Evolutionary conservation across 2,888 invertebrate genomes (phyloP).

Genomic region (Polyommatus icarus): DNA sequence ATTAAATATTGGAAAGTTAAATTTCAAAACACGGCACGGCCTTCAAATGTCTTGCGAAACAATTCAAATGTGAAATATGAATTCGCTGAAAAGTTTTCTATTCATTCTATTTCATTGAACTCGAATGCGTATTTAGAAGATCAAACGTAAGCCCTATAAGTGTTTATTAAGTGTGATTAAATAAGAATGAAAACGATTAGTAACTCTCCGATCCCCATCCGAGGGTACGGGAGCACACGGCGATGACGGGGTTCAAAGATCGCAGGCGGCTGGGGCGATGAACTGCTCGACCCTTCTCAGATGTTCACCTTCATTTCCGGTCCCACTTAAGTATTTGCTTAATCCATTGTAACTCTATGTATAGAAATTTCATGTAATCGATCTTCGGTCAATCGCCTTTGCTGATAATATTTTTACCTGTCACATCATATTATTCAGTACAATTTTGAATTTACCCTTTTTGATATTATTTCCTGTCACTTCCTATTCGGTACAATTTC

Average conservation of each 20-base stretch:
- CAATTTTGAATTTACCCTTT: not conserved
- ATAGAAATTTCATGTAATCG: not conserved
- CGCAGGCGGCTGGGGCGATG: slow-evolving; percentile 21
- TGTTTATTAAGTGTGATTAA: slow-evolving; percentile 11
- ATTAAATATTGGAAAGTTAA: too few species aligned
- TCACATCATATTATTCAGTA: not conserved
- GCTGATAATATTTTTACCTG: not conserved
- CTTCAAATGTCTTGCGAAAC: not conserved
- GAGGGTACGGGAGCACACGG: not conserved
- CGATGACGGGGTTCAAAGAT: slow-evolving; percentile 21
- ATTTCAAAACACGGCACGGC: not conserved
- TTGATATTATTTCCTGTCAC: not conserved
- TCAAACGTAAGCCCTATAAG: not conserved
- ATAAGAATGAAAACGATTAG: not conserved
- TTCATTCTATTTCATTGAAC: not conserved
- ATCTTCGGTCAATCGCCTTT: not conserved
- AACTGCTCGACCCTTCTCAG: slow-evolving; percentile 26
- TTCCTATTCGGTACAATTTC: not conserved
- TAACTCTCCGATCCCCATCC: not conserved
- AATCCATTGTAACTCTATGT: slow-evolving; percentile 1
- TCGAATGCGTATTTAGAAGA: not conserved
- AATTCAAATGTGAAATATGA: not conserved
- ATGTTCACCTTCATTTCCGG: slow-evolving; percentile 21
- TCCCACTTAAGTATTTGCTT: not conserved
- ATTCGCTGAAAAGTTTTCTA: not conserved